These are phyloP conservation scores for Macrophya alboannulata DNA, from an alignment of 2,888 invertebrate species.

Conservation along the genomic window DNA sequence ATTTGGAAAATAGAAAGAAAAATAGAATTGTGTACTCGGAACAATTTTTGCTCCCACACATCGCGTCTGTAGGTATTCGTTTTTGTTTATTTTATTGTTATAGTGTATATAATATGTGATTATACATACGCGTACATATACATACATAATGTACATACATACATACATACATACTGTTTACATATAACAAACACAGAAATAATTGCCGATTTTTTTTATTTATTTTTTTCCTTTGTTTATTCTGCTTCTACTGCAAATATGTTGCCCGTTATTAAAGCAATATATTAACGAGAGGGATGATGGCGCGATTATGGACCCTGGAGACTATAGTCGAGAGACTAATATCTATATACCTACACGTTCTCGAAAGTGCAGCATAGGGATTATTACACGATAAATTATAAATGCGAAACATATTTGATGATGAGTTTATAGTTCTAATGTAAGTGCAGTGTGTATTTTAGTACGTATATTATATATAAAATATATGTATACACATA, in stretches of 20 bases:
- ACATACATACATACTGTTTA: neutral
- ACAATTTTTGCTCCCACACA: neutral
- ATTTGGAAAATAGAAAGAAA: too few species aligned
- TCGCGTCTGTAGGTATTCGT: neutral
- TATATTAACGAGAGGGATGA: conserved; percentile 2
- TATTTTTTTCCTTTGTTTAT: too few species aligned
- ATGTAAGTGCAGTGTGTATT: neutral
- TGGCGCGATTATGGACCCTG: neutral
- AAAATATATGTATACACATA: neutral
- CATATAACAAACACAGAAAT: neutral
- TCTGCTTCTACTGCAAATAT: too few species aligned
- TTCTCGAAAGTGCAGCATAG: too few species aligned
- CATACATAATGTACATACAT: neutral
- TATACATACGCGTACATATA: too few species aligned
- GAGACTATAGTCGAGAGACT: neutral
- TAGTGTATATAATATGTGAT: too few species aligned
- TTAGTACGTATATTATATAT: neutral
- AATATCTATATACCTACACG: too few species aligned
- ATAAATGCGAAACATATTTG: neutral
- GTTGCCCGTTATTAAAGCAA: neutral
- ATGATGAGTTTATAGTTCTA: too few species aligned
- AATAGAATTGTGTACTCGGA: too few species aligned
- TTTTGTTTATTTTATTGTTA: neutral
- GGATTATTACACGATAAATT: neutral
- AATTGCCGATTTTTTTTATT: neutral